Conservation (phyloP, 2,888 invertebrate genomes). For the Cephus runcator region DNA sequence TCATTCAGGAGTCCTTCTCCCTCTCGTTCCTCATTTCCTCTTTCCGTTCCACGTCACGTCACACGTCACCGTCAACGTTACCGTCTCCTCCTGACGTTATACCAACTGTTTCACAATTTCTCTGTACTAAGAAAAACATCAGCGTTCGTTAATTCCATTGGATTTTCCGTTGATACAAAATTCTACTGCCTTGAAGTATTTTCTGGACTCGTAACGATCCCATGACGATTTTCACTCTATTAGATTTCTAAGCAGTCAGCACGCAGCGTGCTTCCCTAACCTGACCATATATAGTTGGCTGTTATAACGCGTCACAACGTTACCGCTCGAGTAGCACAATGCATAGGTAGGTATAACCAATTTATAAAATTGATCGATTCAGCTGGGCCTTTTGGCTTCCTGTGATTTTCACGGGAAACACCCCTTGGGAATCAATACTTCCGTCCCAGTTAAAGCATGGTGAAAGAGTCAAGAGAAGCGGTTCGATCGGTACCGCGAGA, state of each 20-base stretch:
- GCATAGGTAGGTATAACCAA: not conserved
- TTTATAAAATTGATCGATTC: not conserved
- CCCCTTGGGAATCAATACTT: constrained; percentile 20
- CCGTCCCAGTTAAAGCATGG: constrained; percentile 34
- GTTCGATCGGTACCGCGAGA: constrained; percentile 2
- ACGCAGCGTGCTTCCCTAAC: not conserved
- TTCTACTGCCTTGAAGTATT: not conserved
- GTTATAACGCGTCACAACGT: not conserved
- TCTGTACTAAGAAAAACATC: not conserved
- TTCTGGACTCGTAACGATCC: not conserved
- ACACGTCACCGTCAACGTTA: not conserved
- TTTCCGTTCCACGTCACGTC: constrained; percentile 8
- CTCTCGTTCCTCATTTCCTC: constrained; percentile 6
- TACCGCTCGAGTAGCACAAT: not conserved
- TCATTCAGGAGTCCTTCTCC: constrained; percentile 3
- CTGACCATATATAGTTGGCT: not conserved
- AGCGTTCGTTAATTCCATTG: not conserved
- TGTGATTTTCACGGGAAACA: not conserved
- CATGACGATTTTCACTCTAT: not conserved
- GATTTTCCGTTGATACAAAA: not conserved
- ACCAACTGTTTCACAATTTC: not conserved
- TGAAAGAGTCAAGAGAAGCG: constrained; percentile 2
- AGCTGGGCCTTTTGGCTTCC: not conserved
- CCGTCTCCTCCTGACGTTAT: not conserved
- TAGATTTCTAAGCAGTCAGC: not conserved